Conservation (phyloP, 2,888 invertebrate species). For the Reticulitermes lucifugus region DNA sequence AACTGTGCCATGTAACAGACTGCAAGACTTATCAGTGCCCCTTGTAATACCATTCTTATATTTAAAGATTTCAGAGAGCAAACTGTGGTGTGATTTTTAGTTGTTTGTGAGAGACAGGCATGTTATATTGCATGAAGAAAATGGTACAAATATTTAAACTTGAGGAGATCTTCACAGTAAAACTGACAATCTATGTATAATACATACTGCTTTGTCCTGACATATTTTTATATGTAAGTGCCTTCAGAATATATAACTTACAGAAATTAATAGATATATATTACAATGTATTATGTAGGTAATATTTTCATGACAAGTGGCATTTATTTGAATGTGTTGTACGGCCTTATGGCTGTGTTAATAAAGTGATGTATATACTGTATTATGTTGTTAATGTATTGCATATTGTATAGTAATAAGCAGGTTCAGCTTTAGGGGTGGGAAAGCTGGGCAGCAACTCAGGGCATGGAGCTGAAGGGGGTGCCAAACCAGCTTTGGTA, state of each 20-base stretch:
- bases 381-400: not conserved
- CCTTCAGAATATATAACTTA: not conserved
- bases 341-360: not conserved
- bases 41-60: too few species aligned
- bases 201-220: not conserved
- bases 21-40: too few species aligned
- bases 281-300: not conserved
- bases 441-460: too few species aligned
- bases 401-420: too few species aligned
- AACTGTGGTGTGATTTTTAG: not conserved
- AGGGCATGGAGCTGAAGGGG: too few species aligned
- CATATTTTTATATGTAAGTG: not conserved
- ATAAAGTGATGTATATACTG: not conserved
- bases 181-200: slow-evolving; percentile 1
- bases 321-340: slow-evolving; percentile 5
- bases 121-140: not conserved
- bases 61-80: too few species aligned
- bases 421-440: too few species aligned
- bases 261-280: not conserved
- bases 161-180: not conserved
- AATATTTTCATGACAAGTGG: not conserved
- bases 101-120: not conserved
- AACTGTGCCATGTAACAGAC: too few species aligned
- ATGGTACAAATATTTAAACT: not conserved
- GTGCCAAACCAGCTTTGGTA: too few species aligned